Base-by-base conservation (phyloP, 37 sponge, comb jelly and placozoan genomes). In the Aphrocallistes beatrix region DNA sequence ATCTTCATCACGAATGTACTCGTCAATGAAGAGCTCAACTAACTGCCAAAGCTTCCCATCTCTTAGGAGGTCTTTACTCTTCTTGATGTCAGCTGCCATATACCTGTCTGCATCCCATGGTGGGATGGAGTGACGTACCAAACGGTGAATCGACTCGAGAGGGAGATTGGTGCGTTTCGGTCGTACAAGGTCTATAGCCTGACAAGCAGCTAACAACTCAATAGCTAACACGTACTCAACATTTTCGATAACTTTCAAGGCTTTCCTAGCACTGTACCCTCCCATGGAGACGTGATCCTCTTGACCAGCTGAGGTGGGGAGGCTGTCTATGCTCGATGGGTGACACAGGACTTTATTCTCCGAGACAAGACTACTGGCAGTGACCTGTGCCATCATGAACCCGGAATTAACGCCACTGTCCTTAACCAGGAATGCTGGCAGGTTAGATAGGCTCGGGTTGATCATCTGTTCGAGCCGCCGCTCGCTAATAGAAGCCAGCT, bases 221-320 rank as follows among this genome's bases (percentile, higher is more conserved):
- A 98, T 98, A 23, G 96, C 99, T 49, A 95, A 38, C 36, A 98
- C 96, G 36, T 86, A 85, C 51, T 97, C 98, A 8, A 94, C 92
- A 40, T 97, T 92, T 39, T 94, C 88, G 36, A 97, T 93, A 0
- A 95, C 93, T 23, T 83, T 90, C n/a, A 98, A 86, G 19, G 99
- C 96, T 88, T 98, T 95, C 83, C 99, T 89, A 10, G 99, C 99
- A 32, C 94, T 85, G 84, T 83, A 94, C 10, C 99, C 99, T 60
- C 99, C 99, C 99, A 98, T 98, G 81, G 99, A 98, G 51, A 98
- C 99, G 47, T 98, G 99, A 85, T 98, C 99, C 84, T 98, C 99
- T n/a, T 87, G 86, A 23, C 92, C 99, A 45, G 96, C 99, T 28
- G 96, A 95, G 9, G 99, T 98, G 51, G 93, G 85, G 85, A 92